Evolutionary conservation across 1,140 invertebrate genomes (phyloP).

Genomic region (Copidosoma floridanum): DNA sequence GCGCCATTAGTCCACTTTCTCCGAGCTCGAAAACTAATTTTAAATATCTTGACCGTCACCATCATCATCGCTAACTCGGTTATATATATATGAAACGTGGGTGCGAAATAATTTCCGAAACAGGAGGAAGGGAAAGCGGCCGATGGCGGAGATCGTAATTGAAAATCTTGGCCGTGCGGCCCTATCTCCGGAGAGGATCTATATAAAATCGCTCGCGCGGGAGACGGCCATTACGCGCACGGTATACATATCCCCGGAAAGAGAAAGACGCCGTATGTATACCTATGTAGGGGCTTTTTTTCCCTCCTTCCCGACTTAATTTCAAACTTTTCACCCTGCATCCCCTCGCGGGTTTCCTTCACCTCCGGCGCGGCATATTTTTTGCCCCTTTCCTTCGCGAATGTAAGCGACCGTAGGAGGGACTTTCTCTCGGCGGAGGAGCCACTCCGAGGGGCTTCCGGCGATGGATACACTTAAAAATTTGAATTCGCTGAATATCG

Average conservation of each 20-base stretch:
- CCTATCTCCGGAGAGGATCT: slow-evolving; percentile 23
- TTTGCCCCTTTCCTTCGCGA: slow-evolving; percentile 13
- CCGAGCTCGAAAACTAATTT: not conserved
- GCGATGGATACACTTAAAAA: slow-evolving; percentile 4
- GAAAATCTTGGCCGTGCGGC: slow-evolving; percentile 23
- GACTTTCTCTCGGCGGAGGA: slow-evolving; percentile 1
- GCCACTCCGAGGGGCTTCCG: slow-evolving; percentile 12
- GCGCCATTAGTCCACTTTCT: not conserved
- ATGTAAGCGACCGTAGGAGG: too few relatives aligned
- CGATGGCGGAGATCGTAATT: slow-evolving; percentile 24
- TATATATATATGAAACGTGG: too few relatives aligned
- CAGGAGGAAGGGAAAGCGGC: not conserved
- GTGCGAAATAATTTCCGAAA: too few relatives aligned
- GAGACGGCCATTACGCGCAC: too few relatives aligned
- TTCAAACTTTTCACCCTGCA: slow-evolving; percentile 27
- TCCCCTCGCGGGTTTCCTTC: too few relatives aligned
- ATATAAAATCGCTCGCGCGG: slow-evolving; percentile 19
- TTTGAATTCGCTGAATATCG: slow-evolving; percentile 26
- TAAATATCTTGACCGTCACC: slow-evolving; percentile 1
- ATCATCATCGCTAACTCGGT: too few relatives aligned
- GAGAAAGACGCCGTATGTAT: not conserved
- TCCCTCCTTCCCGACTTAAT: slow-evolving; percentile 10
- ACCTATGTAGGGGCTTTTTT: too few relatives aligned
- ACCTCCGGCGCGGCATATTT: not conserved
- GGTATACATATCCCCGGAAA: too few relatives aligned